These are phyloP conservation scores for Falco concolor DNA, from an alignment of 2,797 vertebrate species.

Conservation along the genomic window DNA sequence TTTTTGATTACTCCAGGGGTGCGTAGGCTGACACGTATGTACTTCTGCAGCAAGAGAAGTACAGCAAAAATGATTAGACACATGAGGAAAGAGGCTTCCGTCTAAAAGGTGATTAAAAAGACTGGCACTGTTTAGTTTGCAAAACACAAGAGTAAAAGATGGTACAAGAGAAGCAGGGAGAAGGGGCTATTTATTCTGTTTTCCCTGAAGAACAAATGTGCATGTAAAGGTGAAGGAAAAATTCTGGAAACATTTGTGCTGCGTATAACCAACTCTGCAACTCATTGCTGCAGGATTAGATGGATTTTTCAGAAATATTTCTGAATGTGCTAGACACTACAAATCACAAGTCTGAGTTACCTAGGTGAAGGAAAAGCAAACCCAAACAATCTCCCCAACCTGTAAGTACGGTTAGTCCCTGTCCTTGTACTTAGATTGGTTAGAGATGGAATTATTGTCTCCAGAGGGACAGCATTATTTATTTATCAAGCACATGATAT, in stretches of 20 bases:
- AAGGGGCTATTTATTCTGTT: conserved; percentile 32
- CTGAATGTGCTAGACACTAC: not conserved
- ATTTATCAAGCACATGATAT: conserved; percentile 9
- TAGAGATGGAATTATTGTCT: conserved; percentile 12
- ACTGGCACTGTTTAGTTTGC: conserved; percentile 20
- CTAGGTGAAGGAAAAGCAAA: not conserved
- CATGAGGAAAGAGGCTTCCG: conserved; percentile 20
- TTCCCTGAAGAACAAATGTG: conserved; percentile 19
- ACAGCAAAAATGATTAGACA: conserved; percentile 50
- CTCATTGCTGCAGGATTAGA: conserved; percentile 13
- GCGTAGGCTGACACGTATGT: not conserved
- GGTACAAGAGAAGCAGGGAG: not conserved
- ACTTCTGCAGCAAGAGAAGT: not conserved
- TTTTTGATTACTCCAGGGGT: not conserved
- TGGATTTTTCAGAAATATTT: conserved; percentile 18
- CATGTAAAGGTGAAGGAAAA: conserved; percentile 27
- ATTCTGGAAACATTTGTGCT: not conserved
- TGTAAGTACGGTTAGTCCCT: not conserved
- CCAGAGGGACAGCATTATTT: conserved; percentile 15
- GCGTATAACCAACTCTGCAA: conserved; percentile 19
- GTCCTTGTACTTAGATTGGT: not conserved
- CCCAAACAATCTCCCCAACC: not conserved
- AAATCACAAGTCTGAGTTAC: not conserved
- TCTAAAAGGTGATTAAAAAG: conserved; percentile 53
- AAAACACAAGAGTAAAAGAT: conserved; percentile 47